These are phyloP conservation scores for Cephalopachus bancanus DNA, from an alignment of 2,797 vertebrate genomes.

Conservation along the genomic window DNA sequence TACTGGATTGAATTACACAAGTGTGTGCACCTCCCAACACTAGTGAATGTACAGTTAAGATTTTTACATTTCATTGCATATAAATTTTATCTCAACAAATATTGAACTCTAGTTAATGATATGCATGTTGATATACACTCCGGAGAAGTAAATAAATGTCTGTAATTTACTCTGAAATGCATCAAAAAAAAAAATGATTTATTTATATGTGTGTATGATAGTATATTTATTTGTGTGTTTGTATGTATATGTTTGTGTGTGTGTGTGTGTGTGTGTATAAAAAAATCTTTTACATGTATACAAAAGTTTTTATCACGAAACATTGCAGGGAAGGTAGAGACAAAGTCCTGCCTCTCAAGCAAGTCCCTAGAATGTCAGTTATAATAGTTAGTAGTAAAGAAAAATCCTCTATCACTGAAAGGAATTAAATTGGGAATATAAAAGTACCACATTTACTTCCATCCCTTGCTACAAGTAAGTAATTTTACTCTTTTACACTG, in stretches of 20 bases:
- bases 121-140: background rate
- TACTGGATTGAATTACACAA: background rate
- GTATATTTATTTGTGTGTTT: no score
- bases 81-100: slow-evolving; percentile 35
- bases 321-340: background rate
- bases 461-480: background rate
- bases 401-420: no score
- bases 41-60: background rate
- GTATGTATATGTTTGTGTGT: no score
- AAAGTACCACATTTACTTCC: background rate
- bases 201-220: no score
- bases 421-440: no score
- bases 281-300: background rate
- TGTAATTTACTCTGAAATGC: background rate
- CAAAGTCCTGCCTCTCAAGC: background rate
- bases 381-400: background rate
- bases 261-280: no score
- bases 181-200: slow-evolving; percentile 4
- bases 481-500: no score
- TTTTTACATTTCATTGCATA: slow-evolving; percentile 10
- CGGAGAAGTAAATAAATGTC: background rate
- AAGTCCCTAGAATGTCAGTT: background rate
- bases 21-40: background rate
- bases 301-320: slow-evolving; percentile 1
- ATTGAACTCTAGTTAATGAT: background rate